Conservation (phyloP, 2,797 vertebrate genomes). For the Mycteria americana region DNA sequence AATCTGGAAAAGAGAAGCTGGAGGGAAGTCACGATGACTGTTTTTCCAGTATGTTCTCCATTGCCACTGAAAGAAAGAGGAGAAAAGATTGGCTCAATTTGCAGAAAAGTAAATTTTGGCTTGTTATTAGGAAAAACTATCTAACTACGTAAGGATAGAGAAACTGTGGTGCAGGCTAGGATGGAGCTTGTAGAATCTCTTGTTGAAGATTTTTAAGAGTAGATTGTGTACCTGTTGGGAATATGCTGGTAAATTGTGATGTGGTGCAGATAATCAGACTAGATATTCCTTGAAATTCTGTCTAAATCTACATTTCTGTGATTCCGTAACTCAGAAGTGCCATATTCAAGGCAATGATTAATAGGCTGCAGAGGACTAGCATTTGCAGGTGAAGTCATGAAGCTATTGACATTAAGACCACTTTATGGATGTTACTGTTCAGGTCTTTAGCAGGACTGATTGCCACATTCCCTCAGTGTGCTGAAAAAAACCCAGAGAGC, state of each 20-base stretch:
- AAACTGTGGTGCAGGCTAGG: not conserved
- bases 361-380: not conserved
- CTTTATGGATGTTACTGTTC: not conserved
- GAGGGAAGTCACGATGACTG: not conserved
- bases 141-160: not conserved
- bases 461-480: not conserved
- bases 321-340: not conserved
- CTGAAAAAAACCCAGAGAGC: not conserved
- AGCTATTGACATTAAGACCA: not conserved
- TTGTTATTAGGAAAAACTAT: not conserved
- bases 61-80: not conserved
- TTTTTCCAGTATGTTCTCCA: not conserved
- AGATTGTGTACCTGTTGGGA: not conserved
- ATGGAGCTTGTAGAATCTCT: not conserved
- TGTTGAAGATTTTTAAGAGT: not conserved
- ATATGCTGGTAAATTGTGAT: not conserved
- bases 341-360: not conserved
- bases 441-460: not conserved
- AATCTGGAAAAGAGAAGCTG: not conserved
- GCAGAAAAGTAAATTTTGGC: not conserved
- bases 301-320: not conserved
- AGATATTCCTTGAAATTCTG: not conserved
- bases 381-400: not conserved
- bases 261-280: not conserved
- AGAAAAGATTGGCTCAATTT: not conserved